Percentiles rank a stretch among this genome's conserved stretches.
Evolutionary conservation across 1,140 invertebrate species (phyloP).

Genomic region (Scaptomyza graminum): DNA sequence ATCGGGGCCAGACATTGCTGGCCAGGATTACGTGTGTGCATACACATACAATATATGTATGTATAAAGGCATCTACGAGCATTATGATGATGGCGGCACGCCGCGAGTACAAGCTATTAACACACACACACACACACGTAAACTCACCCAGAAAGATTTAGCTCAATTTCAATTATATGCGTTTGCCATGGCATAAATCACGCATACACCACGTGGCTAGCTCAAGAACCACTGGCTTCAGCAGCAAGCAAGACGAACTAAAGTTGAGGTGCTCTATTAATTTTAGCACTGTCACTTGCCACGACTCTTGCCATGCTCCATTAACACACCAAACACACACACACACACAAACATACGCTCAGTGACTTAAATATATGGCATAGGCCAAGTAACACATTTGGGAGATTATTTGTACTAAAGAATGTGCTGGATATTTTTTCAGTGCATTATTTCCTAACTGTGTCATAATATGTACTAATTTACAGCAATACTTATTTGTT

Average conservation of each 20-base stretch:
- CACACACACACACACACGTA: neutral
- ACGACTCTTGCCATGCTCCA: constrained; percentile 51
- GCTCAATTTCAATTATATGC: constrained; percentile 67
- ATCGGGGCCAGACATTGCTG: constrained; percentile 38
- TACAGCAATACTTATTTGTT: no score
- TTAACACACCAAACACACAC: constrained; percentile 13
- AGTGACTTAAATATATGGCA: neutral
- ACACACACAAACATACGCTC: neutral
- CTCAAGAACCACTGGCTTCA: constrained; percentile 3
- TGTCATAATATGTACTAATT: neutral
- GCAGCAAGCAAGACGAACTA: constrained; percentile 9
- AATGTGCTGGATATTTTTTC: neutral
- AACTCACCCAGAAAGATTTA: constrained; percentile 1
- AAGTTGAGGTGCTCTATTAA: constrained; percentile 67
- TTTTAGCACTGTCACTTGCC: constrained; percentile 71
- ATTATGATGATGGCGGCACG: constrained; percentile 34
- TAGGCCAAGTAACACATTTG: neutral
- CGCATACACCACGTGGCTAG: constrained; percentile 61
- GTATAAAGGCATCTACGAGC: constrained; percentile 3
- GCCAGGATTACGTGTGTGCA: constrained; percentile 28
- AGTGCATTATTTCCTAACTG: neutral
- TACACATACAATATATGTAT: neutral
- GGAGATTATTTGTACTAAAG: neutral
- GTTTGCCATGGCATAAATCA: constrained; percentile 63
- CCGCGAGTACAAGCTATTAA: constrained; percentile 30